These are phyloP conservation scores for Heliconius charithonia DNA, from an alignment of 2,888 invertebrate genomes.

Conservation along the genomic window DNA sequence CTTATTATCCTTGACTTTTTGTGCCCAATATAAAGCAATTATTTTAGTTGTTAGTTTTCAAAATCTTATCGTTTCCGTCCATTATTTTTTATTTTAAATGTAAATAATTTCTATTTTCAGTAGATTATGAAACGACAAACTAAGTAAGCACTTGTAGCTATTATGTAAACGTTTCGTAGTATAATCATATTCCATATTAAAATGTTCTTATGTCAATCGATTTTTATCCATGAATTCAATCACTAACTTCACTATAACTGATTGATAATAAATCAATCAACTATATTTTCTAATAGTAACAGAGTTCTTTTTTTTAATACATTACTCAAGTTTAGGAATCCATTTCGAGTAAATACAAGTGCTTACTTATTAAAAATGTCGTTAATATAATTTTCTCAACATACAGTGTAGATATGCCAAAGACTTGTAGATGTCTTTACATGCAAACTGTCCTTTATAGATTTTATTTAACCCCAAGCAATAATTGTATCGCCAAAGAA, in stretches of 20 bases:
- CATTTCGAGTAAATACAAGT: background rate
- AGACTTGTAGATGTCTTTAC: conserved; percentile 70
- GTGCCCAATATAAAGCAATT: conserved; percentile 36
- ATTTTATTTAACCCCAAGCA: conserved; percentile 58
- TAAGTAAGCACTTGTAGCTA: conserved; percentile 28
- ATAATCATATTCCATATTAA: too few relatives aligned
- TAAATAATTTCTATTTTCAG: conserved; percentile 51
- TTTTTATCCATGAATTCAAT: too few relatives aligned
- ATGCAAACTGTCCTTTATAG: conserved; percentile 51
- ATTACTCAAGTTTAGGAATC: too few relatives aligned
- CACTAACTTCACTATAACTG: too few relatives aligned
- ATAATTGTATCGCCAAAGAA: conserved; percentile 73
- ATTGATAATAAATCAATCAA: too few relatives aligned
- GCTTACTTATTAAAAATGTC: conserved; percentile 36
- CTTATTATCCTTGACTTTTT: conserved; percentile 19
- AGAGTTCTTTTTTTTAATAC: too few relatives aligned
- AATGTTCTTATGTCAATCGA: too few relatives aligned
- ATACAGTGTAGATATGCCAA: conserved; percentile 83
- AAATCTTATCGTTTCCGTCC: conserved; percentile 82
- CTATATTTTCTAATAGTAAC: too few relatives aligned
- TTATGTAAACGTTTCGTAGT: background rate
- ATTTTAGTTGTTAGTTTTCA: conserved; percentile 59
- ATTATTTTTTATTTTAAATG: conserved; percentile 64
- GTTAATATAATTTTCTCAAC: conserved; percentile 62
- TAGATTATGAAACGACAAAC: conserved; percentile 18